phyloP scores from a whole-genome alignment of 2,888 invertebrate genomes.

The Trissolcus japonicus region DNA sequence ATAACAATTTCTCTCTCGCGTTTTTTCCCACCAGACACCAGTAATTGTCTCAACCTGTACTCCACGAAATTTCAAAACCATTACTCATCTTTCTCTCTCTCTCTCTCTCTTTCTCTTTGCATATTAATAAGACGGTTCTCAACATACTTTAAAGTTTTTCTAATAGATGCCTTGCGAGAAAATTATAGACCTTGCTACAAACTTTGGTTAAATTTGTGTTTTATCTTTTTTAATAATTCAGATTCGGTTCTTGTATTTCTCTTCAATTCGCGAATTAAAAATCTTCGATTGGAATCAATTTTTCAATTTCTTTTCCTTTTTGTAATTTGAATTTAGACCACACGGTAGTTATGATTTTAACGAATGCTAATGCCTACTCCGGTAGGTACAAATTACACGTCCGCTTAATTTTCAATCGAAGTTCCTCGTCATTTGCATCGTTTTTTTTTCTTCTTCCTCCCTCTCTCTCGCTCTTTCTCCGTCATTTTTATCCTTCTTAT shows the following conservation, averaged over 20 bases:
- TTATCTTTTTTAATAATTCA: too few species aligned
- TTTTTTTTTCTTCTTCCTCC: slow-evolving; percentile 3
- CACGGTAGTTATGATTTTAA: slow-evolving; percentile 7
- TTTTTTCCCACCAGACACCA: too few species aligned
- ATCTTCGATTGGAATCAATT: too few species aligned
- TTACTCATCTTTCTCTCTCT: not conserved
- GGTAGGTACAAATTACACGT: slow-evolving; percentile 22
- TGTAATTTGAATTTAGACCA: too few species aligned
- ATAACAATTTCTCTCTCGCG: slow-evolving; percentile 16
- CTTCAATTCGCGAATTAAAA: too few species aligned
- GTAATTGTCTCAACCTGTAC: slow-evolving; percentile 2
- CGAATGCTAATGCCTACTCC: slow-evolving; percentile 16
- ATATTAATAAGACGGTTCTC: slow-evolving; percentile 33
- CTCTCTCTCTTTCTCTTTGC: too few species aligned
- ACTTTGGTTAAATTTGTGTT: too few species aligned
- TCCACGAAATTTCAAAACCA: slow-evolving; percentile 17
- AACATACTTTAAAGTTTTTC: slow-evolving; percentile 5
- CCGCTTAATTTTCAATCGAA: slow-evolving; percentile 19
- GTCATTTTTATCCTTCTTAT: slow-evolving; percentile 9
- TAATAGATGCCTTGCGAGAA: slow-evolving; percentile 5
- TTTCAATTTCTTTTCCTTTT: too few species aligned
- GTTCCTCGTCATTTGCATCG: slow-evolving; percentile 2
- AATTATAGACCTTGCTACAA: too few species aligned
- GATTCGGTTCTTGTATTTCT: too few species aligned
- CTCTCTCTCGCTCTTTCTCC: slow-evolving; percentile 1